These are phyloP conservation scores for Medauroidea extradentata DNA, from an alignment of 1,140 invertebrate species.

Conservation along the genomic window DNA sequence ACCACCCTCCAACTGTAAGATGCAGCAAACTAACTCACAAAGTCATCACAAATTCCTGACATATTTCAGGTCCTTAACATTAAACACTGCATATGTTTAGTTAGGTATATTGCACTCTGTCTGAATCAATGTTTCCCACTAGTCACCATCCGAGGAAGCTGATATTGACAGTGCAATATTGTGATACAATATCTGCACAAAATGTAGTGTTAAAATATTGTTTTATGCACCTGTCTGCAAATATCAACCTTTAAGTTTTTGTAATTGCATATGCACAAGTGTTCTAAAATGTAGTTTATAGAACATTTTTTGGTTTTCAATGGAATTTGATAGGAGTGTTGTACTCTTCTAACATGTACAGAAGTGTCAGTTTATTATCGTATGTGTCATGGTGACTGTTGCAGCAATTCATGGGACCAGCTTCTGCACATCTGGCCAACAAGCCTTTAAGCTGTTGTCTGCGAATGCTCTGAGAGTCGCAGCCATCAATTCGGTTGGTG, in stretches of 20 bases:
- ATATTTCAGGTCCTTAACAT: too few relatives aligned
- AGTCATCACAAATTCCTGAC: too few relatives aligned
- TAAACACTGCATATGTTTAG: too few relatives aligned
- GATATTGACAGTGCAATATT: too few relatives aligned
- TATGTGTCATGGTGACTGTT: slow-evolving; percentile 22
- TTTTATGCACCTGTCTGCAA: too few relatives aligned
- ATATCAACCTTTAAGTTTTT: too few relatives aligned
- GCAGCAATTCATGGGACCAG: slow-evolving; percentile 65
- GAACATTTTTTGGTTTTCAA: not conserved
- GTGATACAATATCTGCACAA: too few relatives aligned
- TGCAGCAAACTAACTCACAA: too few relatives aligned
- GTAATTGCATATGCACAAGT: too few relatives aligned
- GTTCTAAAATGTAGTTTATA: not conserved
- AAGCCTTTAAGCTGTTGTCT: slow-evolving; percentile 55
- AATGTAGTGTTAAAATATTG: too few relatives aligned
- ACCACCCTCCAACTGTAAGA: too few relatives aligned
- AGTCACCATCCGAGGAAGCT: too few relatives aligned
- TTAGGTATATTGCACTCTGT: not conserved
- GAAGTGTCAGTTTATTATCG: not conserved
- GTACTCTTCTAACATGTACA: not conserved
- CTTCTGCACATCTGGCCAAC: slow-evolving; percentile 61
- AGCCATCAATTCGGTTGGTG: slow-evolving; percentile 73
- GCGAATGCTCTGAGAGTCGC: slow-evolving; percentile 63
- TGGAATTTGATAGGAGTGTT: not conserved
- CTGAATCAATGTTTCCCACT: not conserved